Evolutionary conservation across 2,888 invertebrate genomes (phyloP), one percentile per base, ranked within the genome.

Genomic region (Schizaphis graminum): DNA sequence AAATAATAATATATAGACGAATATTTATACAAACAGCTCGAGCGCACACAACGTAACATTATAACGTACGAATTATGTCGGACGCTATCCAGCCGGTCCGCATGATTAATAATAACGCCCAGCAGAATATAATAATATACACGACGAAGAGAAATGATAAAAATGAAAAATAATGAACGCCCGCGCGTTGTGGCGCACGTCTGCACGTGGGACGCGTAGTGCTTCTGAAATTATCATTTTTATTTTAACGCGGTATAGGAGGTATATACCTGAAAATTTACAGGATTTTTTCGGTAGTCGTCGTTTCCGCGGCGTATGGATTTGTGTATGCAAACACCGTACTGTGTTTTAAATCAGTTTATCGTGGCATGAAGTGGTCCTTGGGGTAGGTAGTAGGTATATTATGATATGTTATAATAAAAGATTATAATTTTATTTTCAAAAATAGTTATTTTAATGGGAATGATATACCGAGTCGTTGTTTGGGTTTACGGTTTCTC

Each of bases 291-390:
- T 61, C 16, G 44, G 8, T 47, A 61, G 4, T 77, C 13, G 2
- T 35, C 35, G 21, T 21, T 90, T 61, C 3, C n/a, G 47, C 0
- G n/a, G 47, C 1, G n/a, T 16, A 11, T 87, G 87, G 47, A 3
- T 44, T 44, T 44, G n/a, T 44, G 21, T 57, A 85, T n/a, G 56
- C 44, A 91, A 85, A 85, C 57, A n/a, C n/a, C 11, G 44, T 57
- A 85, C 24, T n/a, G 11, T 85, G n/a, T 85, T 85, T 44, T n/a
- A 56, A 91, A 91, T 91, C 28, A n/a, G 56, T 85, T 91, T 57
- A 57, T 56, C n/a, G 11, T 4, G 53, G 56, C 7, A 44, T n/a
- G 16, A 26, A 28, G 85, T 91, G 24, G 41, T 26, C 28, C 7
- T 21, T 21, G 77, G 77, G 35, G 21, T 77, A 44, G 5, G 21